These are phyloP conservation scores for Adela reaumurella DNA, from an alignment of 2,888 invertebrate genomes.

Conservation along the genomic window DNA sequence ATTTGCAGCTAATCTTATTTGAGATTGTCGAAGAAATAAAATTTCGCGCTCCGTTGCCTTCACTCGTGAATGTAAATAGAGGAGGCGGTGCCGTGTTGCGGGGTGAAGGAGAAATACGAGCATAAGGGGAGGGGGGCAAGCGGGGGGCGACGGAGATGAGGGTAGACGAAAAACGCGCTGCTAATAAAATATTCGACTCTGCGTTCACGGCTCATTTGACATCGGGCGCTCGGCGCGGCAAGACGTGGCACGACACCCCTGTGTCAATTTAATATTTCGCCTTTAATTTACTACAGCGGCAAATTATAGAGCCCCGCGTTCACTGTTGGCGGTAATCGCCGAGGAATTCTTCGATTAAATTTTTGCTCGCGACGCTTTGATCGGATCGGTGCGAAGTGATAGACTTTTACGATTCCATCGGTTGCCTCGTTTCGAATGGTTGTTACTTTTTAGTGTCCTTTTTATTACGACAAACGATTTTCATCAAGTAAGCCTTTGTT, in stretches of 20 bases:
- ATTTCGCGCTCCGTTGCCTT: conserved; percentile 44
- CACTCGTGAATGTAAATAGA: conserved; percentile 43
- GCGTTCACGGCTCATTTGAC: conserved; percentile 39
- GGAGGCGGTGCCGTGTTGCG: conserved; percentile 18
- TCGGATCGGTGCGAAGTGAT: conserved; percentile 37
- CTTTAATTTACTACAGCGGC: conserved; percentile 27
- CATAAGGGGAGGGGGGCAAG: conserved; percentile 9
- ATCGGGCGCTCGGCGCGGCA: conserved; percentile 21
- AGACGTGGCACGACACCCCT: conserved; percentile 13
- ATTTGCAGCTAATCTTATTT: conserved; percentile 54
- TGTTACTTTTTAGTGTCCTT: conserved; percentile 52
- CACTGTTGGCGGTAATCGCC: conserved; percentile 23
- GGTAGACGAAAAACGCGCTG: conserved; percentile 11
- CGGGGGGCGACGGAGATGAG: conserved; percentile 11
- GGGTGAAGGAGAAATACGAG: conserved; percentile 8
- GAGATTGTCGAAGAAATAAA: conserved; percentile 55
- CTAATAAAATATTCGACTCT: conserved; percentile 36
- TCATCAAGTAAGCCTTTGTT: conserved; percentile 55
- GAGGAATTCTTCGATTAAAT: conserved; percentile 30
- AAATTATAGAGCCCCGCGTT: conserved; percentile 28
- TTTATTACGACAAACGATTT: conserved; percentile 57
- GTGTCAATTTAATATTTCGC: conserved; percentile 35
- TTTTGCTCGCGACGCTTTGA: conserved; percentile 34
- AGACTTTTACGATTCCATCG: conserved; percentile 49
- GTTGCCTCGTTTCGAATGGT: conserved; percentile 38